Evolutionary conservation across 1,140 invertebrate species (phyloP).

Genomic region (Cydia pomonella): DNA sequence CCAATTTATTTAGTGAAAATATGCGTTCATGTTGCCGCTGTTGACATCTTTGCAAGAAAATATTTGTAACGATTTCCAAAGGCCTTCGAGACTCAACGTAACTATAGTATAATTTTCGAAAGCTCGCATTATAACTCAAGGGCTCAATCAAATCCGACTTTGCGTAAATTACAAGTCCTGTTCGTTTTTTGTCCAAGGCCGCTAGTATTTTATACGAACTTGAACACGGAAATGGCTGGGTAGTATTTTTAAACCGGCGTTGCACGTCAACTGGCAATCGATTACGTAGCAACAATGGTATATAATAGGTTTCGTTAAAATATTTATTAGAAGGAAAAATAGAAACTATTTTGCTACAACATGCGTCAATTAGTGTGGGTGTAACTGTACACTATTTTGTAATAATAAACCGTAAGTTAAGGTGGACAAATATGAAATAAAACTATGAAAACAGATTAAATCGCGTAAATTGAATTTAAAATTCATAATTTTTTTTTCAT

Average conservation of each 20-base stretch:
- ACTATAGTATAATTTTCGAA: neutral
- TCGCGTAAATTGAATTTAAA: no score
- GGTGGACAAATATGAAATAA: no score
- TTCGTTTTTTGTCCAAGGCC: constrained; percentile 8
- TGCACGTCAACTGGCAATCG: constrained; percentile 20
- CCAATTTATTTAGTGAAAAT: no score
- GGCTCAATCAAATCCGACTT: neutral
- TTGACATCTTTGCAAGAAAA: no score
- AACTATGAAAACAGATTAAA: no score
- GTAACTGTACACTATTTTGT: no score
- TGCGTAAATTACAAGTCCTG: constrained; percentile 3
- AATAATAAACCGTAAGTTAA: no score
- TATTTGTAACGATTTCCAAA: no score
- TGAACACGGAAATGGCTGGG: neutral
- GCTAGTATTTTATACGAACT: constrained; percentile 1
- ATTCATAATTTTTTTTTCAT: no score
- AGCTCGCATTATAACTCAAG: neutral
- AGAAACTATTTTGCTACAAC: neutral
- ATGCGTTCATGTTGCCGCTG: no score
- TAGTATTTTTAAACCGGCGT: constrained; percentile 20
- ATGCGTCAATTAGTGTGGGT: neutral
- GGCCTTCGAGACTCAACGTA: no score
- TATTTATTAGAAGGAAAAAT: neutral
- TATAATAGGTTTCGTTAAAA: neutral
- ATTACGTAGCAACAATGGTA: constrained; percentile 10